These are phyloP conservation scores for Elegia similella DNA, from an alignment of 2,888 invertebrate species.

Conservation along the genomic window DNA sequence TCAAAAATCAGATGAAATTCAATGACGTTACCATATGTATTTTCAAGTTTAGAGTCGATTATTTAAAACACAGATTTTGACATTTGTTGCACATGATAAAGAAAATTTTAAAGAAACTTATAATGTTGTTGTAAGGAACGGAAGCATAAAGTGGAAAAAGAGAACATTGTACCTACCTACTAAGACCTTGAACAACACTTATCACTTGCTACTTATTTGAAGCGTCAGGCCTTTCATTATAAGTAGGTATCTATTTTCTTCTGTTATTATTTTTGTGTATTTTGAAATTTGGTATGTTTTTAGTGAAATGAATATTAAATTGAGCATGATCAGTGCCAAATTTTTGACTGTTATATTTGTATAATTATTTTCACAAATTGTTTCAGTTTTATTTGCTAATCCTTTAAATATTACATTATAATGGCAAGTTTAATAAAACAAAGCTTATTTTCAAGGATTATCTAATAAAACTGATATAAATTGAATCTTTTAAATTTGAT, in stretches of 20 bases:
- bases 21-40: conserved; percentile 31
- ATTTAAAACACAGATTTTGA: conserved; percentile 12
- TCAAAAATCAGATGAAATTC: conserved; percentile 42
- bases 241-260: background rate
- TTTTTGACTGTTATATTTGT: background rate
- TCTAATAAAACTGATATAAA: background rate
- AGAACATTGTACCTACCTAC: background rate
- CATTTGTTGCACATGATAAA: conserved; percentile 17
- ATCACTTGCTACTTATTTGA: no score
- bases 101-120: background rate
- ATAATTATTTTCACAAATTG: background rate
- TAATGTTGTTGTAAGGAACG: background rate
- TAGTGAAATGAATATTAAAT: background rate
- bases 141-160: background rate
- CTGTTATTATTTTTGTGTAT: background rate
- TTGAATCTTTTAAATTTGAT: background rate
- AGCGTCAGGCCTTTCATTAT: no score
- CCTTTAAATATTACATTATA: background rate
- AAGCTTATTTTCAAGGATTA: background rate
- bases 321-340: background rate
- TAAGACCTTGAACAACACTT: no score
- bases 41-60: conserved; percentile 21
- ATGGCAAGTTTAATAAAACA: background rate
- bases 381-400: background rate
- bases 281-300: background rate